phyloP scores from a whole-genome alignment of 2,113 vertebrate genomes.

The Synodontis membranacea region DNA sequence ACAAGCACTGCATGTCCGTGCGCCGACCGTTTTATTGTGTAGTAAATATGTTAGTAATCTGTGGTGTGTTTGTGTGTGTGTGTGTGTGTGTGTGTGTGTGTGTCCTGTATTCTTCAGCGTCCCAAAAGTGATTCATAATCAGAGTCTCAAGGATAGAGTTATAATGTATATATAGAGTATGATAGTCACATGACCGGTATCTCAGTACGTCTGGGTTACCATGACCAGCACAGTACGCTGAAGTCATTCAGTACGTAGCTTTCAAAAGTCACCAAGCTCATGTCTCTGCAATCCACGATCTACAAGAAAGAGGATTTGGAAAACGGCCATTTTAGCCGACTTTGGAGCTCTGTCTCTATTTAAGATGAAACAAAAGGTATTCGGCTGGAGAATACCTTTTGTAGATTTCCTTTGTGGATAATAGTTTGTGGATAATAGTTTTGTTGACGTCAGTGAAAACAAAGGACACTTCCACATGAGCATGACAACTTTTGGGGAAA shows the following conservation, averaged over 20 bases:
- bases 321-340: not conserved
- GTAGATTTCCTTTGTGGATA: not conserved
- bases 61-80: not conserved
- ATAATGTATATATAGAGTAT: not conserved
- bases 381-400: no score
- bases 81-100: not conserved
- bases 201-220: no score
- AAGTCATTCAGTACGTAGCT: not conserved
- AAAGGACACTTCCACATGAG: not conserved
- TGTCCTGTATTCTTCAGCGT: no score
- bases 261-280: not conserved
- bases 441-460: not conserved
- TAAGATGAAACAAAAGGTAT: not conserved
- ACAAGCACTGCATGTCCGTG: not conserved
- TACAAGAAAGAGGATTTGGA: not conserved
- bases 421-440: not conserved
- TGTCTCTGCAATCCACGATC: not conserved
- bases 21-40: no score
- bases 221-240: not conserved
- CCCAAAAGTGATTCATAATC: no score
- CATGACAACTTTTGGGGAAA: not conserved
- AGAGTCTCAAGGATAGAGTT: no score
- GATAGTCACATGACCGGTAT: not conserved
- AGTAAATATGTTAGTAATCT: not conserved
- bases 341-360: not conserved